Base-by-base conservation (phyloP, 2,113 vertebrate genomes). In the Tor tambroides region DNA sequence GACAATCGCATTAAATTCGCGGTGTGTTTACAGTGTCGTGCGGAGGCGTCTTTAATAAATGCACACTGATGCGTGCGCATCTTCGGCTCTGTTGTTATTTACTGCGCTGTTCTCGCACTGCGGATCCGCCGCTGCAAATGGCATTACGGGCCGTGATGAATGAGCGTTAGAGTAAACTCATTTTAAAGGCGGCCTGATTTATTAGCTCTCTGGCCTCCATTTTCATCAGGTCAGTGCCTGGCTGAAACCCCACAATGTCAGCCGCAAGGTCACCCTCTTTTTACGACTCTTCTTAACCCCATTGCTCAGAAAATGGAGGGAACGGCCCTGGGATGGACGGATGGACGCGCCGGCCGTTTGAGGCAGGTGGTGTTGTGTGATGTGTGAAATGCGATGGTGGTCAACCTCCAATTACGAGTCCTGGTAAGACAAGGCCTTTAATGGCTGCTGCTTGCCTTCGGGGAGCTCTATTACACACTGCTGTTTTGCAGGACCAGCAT, bases 151-250 rank as follows among this genome's bases (percentile, higher is more conserved):
- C 82, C 65, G 96, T 99, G 98, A 99, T 99, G 96, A 99, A 99
- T 97, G 97, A 97, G 97, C 97, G 98, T 99, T 98, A 98, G 97
- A 97, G 96, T 98, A 98, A 95, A 98, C 97, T 99, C 98, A 98
- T 99, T 99, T 99, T 99, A 99, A 99, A 95, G 98, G 96, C 96
- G 96, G 96, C 95, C 96, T 99, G 98, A 99, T 99, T 99, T 99
- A 99, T 99, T 97, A 97, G 96, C 93, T 77, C 89, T 88, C 94
- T 92, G 96, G 97, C 97, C 97, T 92, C 97, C 95, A 98, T 99
- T 99, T 98, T 96, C 97, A 98, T 97, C 97, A 98, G 98, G 97
- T 98, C 97, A 98, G 93, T 96, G 96, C 96, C 96, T 96, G 97
- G 96, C 96, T 97, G 96, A 97, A 99, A 97, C 96, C 95, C 87